Conservation (phyloP, 1,140 invertebrate species). For the Halesus radiatus region DNA sequence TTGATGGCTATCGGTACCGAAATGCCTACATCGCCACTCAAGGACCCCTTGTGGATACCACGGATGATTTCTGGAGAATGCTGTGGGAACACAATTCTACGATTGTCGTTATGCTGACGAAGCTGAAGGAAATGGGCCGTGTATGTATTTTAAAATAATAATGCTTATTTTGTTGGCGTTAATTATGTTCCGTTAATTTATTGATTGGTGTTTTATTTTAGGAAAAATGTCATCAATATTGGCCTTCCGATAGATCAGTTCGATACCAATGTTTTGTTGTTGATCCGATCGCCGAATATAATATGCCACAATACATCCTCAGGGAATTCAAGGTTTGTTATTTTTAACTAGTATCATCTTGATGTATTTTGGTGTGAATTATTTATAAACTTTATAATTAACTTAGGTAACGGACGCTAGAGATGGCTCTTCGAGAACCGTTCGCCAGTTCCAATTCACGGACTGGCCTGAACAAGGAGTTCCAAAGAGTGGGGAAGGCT, state of each 20-base stretch:
- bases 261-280: slow-evolving; percentile 98
- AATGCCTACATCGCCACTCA: slow-evolving; percentile 98
- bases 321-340: slow-evolving; percentile 93
- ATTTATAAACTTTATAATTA: slow-evolving; percentile 3
- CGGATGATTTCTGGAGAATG: slow-evolving; percentile 99
- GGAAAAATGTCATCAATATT: slow-evolving; percentile 99
- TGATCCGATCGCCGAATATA: slow-evolving; percentile 99
- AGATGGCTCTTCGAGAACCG: slow-evolving; percentile 95
- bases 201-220: slow-evolving; percentile 62
- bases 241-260: slow-evolving; percentile 97
- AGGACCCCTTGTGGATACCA: slow-evolving; percentile 95
- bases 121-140: slow-evolving; percentile 96
- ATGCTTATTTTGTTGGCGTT: not conserved
- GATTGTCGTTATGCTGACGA: slow-evolving; percentile 99
- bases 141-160: slow-evolving; percentile 72
- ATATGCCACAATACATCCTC: slow-evolving; percentile 99
- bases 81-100: slow-evolving; percentile 99
- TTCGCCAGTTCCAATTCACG: slow-evolving; percentile 98
- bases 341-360: not conserved
- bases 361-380: not conserved
- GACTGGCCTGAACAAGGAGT: slow-evolving; percentile 99
- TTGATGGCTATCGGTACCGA: slow-evolving; percentile 94
- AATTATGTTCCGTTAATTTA: not conserved
- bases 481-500: slow-evolving; percentile 97
- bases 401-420: slow-evolving; percentile 86